Percentiles rank a stretch among this genome's conserved stretches.
Conservation (phyloP, 2,888 invertebrate genomes). For the Branchellion lobata region DNA sequence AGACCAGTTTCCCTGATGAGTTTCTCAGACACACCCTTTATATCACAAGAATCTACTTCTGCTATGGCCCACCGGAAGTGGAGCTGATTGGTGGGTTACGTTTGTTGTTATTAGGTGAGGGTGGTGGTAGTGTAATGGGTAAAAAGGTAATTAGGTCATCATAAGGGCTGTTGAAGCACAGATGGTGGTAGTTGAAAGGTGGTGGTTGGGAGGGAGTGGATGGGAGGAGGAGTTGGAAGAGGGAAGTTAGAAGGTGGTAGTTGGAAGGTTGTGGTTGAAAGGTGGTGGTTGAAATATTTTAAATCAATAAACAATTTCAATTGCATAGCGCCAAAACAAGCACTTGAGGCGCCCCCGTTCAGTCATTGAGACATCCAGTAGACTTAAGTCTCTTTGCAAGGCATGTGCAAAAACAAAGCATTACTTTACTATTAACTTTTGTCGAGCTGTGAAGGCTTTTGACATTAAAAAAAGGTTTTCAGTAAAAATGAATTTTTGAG, state of each 20-base stretch:
- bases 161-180: not conserved
- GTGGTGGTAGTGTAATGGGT: not conserved
- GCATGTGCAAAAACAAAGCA: too few species aligned
- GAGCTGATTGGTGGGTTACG: constrained; percentile 51
- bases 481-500: too few species aligned
- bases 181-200: not conserved
- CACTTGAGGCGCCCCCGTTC: too few species aligned
- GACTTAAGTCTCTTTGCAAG: too few species aligned
- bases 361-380: too few species aligned
- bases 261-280: too few species aligned
- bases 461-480: too few species aligned
- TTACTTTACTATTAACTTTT: too few species aligned
- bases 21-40: constrained; percentile 52
- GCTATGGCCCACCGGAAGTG: constrained; percentile 52
- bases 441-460: too few species aligned
- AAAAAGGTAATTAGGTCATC: not conserved
- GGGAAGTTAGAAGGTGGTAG: not conserved
- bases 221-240: not conserved
- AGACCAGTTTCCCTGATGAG: constrained; percentile 52
- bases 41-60: constrained; percentile 53
- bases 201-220: not conserved
- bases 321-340: too few species aligned
- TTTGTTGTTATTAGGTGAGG: not conserved
- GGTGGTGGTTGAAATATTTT: too few species aligned
- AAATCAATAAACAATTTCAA: too few species aligned